Percentiles rank a stretch among this genome's conserved stretches.
Conservation (phyloP, 2,113 vertebrate species). For the Cacatua alba region DNA sequence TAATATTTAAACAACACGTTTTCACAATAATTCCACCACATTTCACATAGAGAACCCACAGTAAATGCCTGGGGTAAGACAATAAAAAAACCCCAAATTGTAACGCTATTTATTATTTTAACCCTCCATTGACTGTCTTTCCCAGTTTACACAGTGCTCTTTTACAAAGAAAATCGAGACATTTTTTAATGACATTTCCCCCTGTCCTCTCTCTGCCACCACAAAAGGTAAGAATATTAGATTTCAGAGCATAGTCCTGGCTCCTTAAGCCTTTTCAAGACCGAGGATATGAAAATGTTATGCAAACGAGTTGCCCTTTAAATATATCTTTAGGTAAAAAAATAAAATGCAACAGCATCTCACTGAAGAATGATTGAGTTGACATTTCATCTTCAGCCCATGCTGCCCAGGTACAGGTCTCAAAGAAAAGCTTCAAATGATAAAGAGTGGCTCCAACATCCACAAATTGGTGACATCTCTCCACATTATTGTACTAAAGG, state of each 20-base stretch:
- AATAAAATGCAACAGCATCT: not conserved
- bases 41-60: not conserved
- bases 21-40: conserved; percentile 51
- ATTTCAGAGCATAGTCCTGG: not conserved
- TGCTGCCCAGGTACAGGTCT: conserved; percentile 1
- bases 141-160: not conserved
- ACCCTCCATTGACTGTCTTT: not conserved
- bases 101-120: not conserved
- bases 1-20: conserved; percentile 48
- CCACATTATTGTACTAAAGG: not conserved
- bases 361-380: conserved; percentile 33
- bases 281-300: not conserved
- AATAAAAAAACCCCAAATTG: not conserved
- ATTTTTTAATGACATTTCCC: not conserved
- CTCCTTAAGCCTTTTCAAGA: conserved; percentile 15
- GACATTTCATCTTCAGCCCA: conserved; percentile 7
- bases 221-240: conserved; percentile 14
- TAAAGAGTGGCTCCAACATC: not conserved
- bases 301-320: conserved; percentile 49
- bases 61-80: conserved; percentile 1
- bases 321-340: conserved; percentile 4
- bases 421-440: not conserved
- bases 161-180: not conserved
- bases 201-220: not conserved
- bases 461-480: not conserved